These are phyloP conservation scores for Papilio polytes DNA, from an alignment of 1,140 invertebrate species.

Conservation along the genomic window DNA sequence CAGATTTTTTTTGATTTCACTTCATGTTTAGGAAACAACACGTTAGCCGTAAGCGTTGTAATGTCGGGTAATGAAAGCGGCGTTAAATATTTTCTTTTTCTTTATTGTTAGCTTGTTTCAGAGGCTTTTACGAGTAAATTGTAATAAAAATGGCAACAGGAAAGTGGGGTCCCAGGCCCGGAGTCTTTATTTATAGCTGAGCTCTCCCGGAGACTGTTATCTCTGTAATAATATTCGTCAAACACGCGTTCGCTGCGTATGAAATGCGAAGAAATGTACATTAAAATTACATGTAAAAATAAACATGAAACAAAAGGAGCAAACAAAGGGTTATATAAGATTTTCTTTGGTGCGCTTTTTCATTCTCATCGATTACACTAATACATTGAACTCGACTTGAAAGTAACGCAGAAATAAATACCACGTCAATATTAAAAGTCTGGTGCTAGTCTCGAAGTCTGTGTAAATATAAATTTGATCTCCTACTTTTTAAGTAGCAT, in stretches of 20 bases:
- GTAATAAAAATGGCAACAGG: conserved; percentile 33
- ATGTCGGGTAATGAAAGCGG: not conserved
- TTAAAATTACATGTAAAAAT: conserved; percentile 2
- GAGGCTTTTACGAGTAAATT: conserved; percentile 26
- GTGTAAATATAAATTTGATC: not conserved
- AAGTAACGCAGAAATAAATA: not conserved
- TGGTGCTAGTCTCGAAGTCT: not conserved
- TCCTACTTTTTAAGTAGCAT: not conserved
- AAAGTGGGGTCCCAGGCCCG: conserved; percentile 20
- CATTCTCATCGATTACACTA: not conserved
- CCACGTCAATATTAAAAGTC: not conserved
- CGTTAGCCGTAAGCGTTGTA: not conserved
- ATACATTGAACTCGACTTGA: not conserved
- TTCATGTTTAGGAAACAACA: not conserved
- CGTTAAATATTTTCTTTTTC: conserved; percentile 13
- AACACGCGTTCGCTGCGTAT: not conserved
- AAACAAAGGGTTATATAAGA: not conserved
- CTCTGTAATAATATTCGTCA: conserved; percentile 23
- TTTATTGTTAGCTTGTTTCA: conserved; percentile 27
- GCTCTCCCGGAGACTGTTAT: conserved; percentile 28
- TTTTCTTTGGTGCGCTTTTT: not conserved
- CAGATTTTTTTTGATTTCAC: not conserved
- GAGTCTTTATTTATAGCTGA: conserved; percentile 32
- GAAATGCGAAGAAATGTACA: not conserved
- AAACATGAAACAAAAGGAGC: not conserved